Evolutionary conservation across 2,888 invertebrate genomes (phyloP), one percentile per base, ranked within the genome.

Genomic region (Ypsolopha sequella): DNA sequence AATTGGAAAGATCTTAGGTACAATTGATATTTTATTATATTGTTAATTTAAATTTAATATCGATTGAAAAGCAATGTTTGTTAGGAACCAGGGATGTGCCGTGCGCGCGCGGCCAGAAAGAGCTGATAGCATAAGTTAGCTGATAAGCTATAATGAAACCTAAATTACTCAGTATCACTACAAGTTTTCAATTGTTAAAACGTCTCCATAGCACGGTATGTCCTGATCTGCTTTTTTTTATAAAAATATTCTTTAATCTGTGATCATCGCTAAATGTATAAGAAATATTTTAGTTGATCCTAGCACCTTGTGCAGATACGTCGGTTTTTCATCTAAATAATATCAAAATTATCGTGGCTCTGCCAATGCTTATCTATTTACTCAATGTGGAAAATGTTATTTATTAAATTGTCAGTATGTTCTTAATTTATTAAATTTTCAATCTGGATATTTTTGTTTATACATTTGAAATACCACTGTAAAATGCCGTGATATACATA

Each of bases 1-100:
- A 76, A 76, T 66, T 76, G 77, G 80, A 80, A 79, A 81, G 81
- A 85, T 85, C 85, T 85, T 84, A 85, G 85, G 81, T 84, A 84
- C 82, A 85, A 86, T 84, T 84, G 82, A 84, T 84, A 84, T 84
- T 84, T 84, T 84, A 85, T 82, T 80, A 80, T 82, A 80, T 78
- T 84, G 82, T 85, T 85, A 80, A 84, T 82, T 84, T 81, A 84
- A 82, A 80, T 76, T 79, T 78, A 81, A 84, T 84, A 80, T 79
- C 76, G 72, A 76, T 70, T 73, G 81, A 80, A 68, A 84, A 82
- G 85, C 85, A 85, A 82, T 85, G 81, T 76, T 43, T 11, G 11
- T 48, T 79, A 76, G 73, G 72, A 72, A 63, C 70, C 62, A 62
- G 70, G 73, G 63, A 67, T 57, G 70, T 60, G 77, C 76, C 76